Evolutionary conservation across 2,113 vertebrate genomes (phyloP).

Genomic region (Megatriorchis doriae): DNA sequence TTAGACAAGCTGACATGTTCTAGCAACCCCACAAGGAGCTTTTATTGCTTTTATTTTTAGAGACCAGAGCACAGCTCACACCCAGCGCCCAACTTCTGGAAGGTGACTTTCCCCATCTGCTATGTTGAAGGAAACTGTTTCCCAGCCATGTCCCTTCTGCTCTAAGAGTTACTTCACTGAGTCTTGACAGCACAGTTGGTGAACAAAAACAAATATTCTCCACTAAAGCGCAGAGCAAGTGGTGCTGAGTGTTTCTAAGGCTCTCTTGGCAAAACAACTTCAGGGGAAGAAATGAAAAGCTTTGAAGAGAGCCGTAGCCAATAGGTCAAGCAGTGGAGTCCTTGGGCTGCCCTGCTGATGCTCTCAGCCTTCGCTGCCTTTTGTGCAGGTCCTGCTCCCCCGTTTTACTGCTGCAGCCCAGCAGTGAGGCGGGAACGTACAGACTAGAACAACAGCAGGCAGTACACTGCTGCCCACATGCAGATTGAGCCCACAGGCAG

Average conservation of each 20-base stretch:
- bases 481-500: neutral
- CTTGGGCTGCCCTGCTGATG: neutral
- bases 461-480: neutral
- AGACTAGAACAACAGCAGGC: neutral
- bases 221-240: neutral
- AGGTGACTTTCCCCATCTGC: slow-evolving; percentile 42
- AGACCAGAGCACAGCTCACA: neutral
- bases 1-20: slow-evolving; percentile 43
- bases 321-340: neutral
- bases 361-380: neutral
- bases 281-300: neutral
- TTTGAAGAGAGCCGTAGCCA: neutral
- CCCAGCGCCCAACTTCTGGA: neutral
- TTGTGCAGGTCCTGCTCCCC: neutral
- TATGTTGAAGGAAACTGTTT: neutral
- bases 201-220: neutral
- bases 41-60: slow-evolving; percentile 51
- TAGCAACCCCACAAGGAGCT: slow-evolving; percentile 37
- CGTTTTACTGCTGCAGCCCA: neutral
- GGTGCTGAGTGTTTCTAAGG: neutral
- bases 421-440: neutral
- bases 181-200: neutral
- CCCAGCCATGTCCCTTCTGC: neutral
- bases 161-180: neutral
- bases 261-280: neutral